Evolutionary conservation across 2,888 invertebrate species (phyloP), one percentile per base, ranked within the genome.

Genomic region (Sympetrum striolatum): DNA sequence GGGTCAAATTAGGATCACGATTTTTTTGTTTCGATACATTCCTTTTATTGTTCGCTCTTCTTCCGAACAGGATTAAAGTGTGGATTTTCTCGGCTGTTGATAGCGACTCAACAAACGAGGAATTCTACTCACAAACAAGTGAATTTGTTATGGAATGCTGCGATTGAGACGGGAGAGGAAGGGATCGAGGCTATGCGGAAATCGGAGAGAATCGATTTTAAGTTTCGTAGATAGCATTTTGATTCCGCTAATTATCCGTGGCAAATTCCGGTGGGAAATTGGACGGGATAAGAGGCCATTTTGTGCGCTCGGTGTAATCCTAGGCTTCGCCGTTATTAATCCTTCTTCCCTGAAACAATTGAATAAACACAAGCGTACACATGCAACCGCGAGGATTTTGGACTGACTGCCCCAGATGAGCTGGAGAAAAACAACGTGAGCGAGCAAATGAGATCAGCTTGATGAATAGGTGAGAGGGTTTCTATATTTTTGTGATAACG

Each of bases 211-310:
- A 37, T 60, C 73, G 73, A 18, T 86, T 39, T 60, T 60, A 60
- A 86, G 60, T 86, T 86, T 60, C 64, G 39, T 64, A 64, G 86
- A 86, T 60, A 86, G 64, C 86, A 86, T 86, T 86, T 58, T 60
- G 60, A 64, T 86, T 86, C 86, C 60, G 86, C 86, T 86, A 86
- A 86, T 86, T 60, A 86, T 60, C 86, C 60, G 15, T 31, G 60
- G 86, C 35, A 64, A 60, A 86, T 86, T 86, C 60, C n/a, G 15
- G 86, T 8, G 86, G 82, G 82, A 35, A 53, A 53, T 25, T 44
- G 15, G 44, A 48, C 14, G n/a, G 81, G 81, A 48, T 12, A 48
- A 48, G 48, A 80, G 81, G 14, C 25, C 31, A 10, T 22, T 86
- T 64, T 18, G 60, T n/a, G 37, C 35, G 60, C n/a, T 35, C 4